Conservation (phyloP, 2,888 invertebrate genomes). For the Hoplodrina blanda region DNA sequence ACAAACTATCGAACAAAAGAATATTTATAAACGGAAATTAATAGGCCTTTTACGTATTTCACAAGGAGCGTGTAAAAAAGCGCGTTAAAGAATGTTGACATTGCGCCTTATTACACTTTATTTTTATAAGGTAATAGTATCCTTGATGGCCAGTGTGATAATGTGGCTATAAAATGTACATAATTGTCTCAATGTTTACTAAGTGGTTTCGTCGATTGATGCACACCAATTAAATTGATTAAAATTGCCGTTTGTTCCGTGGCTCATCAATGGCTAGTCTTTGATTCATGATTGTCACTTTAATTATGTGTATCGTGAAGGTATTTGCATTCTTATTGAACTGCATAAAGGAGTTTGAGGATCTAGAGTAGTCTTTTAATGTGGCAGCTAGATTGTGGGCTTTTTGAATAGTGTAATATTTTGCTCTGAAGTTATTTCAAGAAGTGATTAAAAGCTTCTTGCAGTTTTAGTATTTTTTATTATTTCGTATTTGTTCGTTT, state of each 20-base stretch:
- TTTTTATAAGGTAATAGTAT: constrained; percentile 28
- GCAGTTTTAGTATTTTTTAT: too few species aligned
- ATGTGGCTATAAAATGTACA: constrained; percentile 33
- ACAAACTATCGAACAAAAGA: background rate
- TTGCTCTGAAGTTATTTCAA: too few species aligned
- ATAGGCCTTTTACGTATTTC: constrained; percentile 10
- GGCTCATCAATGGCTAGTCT: constrained; percentile 38
- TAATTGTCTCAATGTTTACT: constrained; percentile 55
- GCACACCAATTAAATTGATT: constrained; percentile 52
- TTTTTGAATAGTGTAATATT: too few species aligned
- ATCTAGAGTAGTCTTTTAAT: background rate
- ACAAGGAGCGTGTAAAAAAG: background rate
- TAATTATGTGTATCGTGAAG: constrained; percentile 49
- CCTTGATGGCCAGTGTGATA: constrained; percentile 30
- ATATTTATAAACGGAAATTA: constrained; percentile 16
- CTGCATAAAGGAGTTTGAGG: constrained; percentile 5
- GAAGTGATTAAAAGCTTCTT: too few species aligned
- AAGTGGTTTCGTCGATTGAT: constrained; percentile 48
- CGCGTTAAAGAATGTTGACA: constrained; percentile 21
- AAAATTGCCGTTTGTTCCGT: constrained; percentile 36
- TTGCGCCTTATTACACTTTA: constrained; percentile 15
- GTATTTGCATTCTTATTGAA: constrained; percentile 40
- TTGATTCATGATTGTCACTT: constrained; percentile 42
- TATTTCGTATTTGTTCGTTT: constrained; percentile 7
- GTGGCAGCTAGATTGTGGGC: background rate